Evolutionary conservation across 2,113 vertebrate species (phyloP).

Genomic region (Cnemophilus loriae): DNA sequence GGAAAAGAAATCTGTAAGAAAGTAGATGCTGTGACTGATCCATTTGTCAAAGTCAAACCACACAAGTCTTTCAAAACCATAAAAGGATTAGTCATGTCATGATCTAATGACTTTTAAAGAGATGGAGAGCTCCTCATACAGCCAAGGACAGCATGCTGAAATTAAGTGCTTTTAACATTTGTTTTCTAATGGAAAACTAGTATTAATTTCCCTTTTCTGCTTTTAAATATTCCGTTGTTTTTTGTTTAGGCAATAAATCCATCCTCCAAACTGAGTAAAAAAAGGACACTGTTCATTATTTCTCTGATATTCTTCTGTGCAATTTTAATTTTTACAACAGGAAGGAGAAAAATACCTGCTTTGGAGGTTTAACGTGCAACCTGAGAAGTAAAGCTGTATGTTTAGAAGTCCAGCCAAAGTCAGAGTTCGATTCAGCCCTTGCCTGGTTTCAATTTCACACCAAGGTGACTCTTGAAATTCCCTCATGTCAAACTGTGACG

Average conservation of each 20-base stretch:
- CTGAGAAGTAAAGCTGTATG: background rate
- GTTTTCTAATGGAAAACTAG: background rate
- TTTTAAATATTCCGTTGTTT: background rate
- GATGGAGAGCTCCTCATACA: background rate
- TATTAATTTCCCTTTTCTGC: background rate
- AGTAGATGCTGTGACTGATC: background rate
- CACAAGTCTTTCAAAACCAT: background rate
- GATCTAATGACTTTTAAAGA: background rate
- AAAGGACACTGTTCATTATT: background rate
- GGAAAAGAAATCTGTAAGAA: background rate
- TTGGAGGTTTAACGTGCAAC: background rate
- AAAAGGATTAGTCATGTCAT: background rate
- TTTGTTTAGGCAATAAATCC: background rate
- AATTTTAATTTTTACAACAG: background rate
- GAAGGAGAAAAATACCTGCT: background rate
- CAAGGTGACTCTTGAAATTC: background rate
- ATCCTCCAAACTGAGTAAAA: background rate
- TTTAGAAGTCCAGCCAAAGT: background rate
- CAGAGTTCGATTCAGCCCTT: background rate
- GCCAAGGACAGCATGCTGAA: background rate
- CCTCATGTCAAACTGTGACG: accelerated
- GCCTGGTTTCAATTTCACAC: background rate
- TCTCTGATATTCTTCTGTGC: background rate
- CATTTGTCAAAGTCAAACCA: background rate
- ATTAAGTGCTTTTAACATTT: background rate